Evolutionary conservation across 2,797 vertebrate genomes (phyloP), one percentile per base, ranked within the genome.

Genomic region (Echeneis naucrates): DNA sequence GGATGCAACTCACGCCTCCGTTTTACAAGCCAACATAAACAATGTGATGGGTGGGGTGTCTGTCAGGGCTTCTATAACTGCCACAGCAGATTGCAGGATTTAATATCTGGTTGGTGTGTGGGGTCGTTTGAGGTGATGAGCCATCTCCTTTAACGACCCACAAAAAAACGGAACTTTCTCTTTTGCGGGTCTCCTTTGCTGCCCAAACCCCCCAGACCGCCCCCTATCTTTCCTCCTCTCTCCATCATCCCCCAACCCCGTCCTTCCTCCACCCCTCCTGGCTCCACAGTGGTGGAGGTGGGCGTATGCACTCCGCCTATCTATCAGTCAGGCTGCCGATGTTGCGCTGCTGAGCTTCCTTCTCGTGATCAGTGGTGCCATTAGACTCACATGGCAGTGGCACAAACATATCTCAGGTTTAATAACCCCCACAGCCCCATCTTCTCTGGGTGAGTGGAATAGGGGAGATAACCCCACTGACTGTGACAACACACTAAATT

Each of bases 51-150:
- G 71, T 76, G 82, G 77, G 84, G 75, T 33, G 61, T 78, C 82
- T 78, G 86, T 90, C 89, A 84, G 85, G 12, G 24, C 69, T 80
- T 50, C 69, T 2, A 80, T 72, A 81, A 66, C 76, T 24, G 72
- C 82, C 47, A 14, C 8, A 21, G 80, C 88, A 82, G 81, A 87
- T 82, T 82, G 80, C 89, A 81, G 77, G 88, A 88, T 90, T 88
- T 87, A 88, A 85, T 87, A 87, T 86, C 82, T 54, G 81, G 61
- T 75, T 59, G 82, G 76, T 47, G 60, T 30, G 75, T 21, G 37
- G 81, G 86, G 86, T 91, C 84, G 83, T 92, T 89, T 77, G 70
- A 88, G 89, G 85, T 82, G 80, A 91, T 91, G 88, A 93, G 89
- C 85, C 75, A 85, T 92, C 89, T 90, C 75, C 80, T 88, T 90